A percentile compares a stretch with the other conserved stretches of the same genome.
These are phyloP conservation scores for Dicerorhinus sumatrensis DNA, from an alignment of 2,113 vertebrate species.

Conservation along the genomic window DNA sequence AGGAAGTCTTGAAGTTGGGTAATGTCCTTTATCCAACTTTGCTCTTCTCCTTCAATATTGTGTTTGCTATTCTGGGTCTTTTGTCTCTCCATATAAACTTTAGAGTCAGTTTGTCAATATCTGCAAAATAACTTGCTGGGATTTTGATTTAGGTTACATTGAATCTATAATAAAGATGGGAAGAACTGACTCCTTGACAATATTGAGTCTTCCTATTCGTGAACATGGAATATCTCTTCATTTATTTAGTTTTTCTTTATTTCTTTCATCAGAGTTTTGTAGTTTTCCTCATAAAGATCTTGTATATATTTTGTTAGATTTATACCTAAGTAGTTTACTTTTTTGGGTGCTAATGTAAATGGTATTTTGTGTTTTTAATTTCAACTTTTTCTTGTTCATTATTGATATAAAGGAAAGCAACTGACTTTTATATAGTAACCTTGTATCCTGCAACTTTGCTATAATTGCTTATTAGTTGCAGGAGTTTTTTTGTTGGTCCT, in stretches of 20 bases:
- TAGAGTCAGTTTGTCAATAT: neutral
- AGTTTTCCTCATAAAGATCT: neutral
- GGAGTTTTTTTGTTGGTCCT: neutral
- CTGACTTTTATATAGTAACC: neutral
- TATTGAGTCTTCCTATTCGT: neutral
- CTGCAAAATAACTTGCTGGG: neutral
- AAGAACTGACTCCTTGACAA: neutral
- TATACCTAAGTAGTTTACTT: neutral
- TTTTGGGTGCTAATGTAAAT: neutral
- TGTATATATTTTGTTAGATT: neutral
- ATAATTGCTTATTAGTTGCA: conserved; percentile 1
- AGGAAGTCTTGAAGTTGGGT: neutral
- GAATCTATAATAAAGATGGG: neutral
- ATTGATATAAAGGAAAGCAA: neutral
- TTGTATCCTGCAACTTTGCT: neutral
- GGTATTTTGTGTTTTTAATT: neutral
- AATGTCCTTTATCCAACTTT: neutral
- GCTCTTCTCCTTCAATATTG: neutral
- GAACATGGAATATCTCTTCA: neutral
- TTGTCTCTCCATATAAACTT: neutral
- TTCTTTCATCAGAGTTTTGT: neutral
- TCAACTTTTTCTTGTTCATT: neutral
- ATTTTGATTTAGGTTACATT: neutral
- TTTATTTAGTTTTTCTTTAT: neutral
- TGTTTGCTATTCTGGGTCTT: neutral